Conservation (phyloP, 2,888 invertebrate species). For the Idaea biselata region DNA sequence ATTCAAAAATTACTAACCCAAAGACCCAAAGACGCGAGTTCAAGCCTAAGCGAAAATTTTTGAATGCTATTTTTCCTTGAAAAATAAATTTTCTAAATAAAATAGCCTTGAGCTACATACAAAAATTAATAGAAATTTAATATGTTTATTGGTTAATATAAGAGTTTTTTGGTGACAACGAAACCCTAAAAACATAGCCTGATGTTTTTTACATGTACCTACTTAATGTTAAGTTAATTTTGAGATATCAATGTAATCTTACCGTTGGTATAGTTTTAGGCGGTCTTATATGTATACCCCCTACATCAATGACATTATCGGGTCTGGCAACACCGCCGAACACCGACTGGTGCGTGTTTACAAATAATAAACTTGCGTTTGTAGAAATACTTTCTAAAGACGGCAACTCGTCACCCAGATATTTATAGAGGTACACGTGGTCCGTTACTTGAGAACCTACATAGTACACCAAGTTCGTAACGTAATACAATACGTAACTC, state of each 20-base stretch:
- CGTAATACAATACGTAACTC: slow-evolving; percentile 63
- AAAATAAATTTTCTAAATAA: too few species aligned
- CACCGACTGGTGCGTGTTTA: slow-evolving; percentile 84
- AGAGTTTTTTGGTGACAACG: too few species aligned
- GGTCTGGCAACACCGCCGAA: slow-evolving; percentile 80
- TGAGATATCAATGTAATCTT: slow-evolving; percentile 5
- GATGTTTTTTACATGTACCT: too few species aligned
- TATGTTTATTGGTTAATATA: too few species aligned
- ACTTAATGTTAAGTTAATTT: background rate
- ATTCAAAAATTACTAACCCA: too few species aligned
- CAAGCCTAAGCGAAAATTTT: too few species aligned
- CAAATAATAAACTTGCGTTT: slow-evolving; percentile 80
- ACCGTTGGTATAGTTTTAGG: slow-evolving; percentile 75
- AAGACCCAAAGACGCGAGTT: too few species aligned
- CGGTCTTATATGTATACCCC: slow-evolving; percentile 82
- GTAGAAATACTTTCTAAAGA: slow-evolving; percentile 79
- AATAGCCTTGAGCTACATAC: too few species aligned
- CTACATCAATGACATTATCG: slow-evolving; percentile 83
- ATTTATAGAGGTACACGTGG: slow-evolving; percentile 68
- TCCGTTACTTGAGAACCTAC: slow-evolving; percentile 68
- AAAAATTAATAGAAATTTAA: too few species aligned
- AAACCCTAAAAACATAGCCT: too few species aligned
- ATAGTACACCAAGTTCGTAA: slow-evolving; percentile 73
- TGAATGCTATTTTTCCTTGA: too few species aligned
- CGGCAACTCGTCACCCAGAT: slow-evolving; percentile 76